Percentiles rank a stretch among this genome's conserved stretches.
These are phyloP conservation scores for Ataeniobius toweri DNA, from an alignment of 2,797 vertebrate genomes.

Conservation along the genomic window DNA sequence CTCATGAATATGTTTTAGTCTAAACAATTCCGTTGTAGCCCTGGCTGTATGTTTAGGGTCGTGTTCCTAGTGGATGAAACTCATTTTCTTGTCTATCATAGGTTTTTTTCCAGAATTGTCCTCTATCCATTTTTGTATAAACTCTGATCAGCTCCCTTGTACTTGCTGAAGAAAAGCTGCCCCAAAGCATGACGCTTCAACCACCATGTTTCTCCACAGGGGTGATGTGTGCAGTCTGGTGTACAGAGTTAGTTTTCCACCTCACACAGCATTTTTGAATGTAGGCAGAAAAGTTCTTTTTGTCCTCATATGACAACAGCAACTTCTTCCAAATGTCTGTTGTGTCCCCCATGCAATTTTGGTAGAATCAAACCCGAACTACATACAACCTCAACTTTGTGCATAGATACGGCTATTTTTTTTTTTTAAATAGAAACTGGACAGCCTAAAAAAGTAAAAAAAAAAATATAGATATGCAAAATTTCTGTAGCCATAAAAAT, in stretches of 20 bases:
- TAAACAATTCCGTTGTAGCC: not conserved
- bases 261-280: too few relatives aligned
- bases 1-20: not conserved
- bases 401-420: too few relatives aligned
- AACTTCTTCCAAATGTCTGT: not conserved
- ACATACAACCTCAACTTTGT: not conserved
- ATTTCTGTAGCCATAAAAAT: not conserved
- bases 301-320: too few relatives aligned
- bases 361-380: not conserved
- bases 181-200: too few relatives aligned
- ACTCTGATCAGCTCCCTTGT: too few relatives aligned
- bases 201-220: too few relatives aligned
- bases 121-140: too few relatives aligned
- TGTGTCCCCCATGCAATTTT: not conserved
- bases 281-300: too few relatives aligned
- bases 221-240: too few relatives aligned
- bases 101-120: not conserved
- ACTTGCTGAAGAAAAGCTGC: too few relatives aligned
- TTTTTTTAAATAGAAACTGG: too few relatives aligned
- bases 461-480: not conserved
- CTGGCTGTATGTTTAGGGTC: not conserved
- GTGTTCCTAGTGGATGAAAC: not conserved
- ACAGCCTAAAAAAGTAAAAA: not conserved
- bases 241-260: not conserved
- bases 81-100: not conserved